Conservation (phyloP, 2,888 invertebrate genomes). For the Epirrita christyi region DNA sequence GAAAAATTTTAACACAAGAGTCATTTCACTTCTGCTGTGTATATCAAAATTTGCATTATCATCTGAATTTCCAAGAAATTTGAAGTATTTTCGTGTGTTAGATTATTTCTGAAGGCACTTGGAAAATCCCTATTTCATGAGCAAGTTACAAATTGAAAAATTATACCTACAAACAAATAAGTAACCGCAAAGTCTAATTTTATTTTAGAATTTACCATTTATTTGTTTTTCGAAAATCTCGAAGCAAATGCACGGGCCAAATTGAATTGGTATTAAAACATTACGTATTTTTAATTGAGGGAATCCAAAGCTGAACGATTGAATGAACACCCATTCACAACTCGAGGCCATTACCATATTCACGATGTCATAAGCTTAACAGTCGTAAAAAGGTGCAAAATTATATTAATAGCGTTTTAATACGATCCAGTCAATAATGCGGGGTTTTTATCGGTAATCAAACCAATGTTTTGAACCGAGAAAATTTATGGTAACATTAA, state of each 20-base stretch:
- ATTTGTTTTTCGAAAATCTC: too few relatives aligned
- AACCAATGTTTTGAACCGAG: conserved; percentile 55
- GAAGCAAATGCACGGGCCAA: not conserved
- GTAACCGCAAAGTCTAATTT: too few relatives aligned
- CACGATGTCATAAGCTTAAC: conserved; percentile 36
- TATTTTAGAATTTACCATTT: too few relatives aligned
- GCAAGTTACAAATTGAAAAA: too few relatives aligned
- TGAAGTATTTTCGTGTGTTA: not conserved
- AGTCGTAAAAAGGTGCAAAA: conserved; percentile 65
- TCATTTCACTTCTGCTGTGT: not conserved
- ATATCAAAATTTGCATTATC: not conserved
- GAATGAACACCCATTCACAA: conserved; percentile 24
- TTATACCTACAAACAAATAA: too few relatives aligned
- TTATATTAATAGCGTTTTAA: conserved; percentile 68
- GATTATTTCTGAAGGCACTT: not conserved
- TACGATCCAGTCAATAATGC: conserved; percentile 56
- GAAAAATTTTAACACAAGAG: too few relatives aligned
- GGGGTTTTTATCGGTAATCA: conserved; percentile 68
- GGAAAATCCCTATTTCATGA: not conserved
- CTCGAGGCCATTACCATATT: conserved; percentile 28
- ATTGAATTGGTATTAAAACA: conserved; percentile 10
- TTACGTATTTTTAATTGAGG: conserved; percentile 20
- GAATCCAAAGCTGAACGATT: conserved; percentile 12
- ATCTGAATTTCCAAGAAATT: not conserved
- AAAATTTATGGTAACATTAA: conserved; percentile 65